Conservation (phyloP, 2,888 invertebrate genomes). For the Cerastoderma edule region DNA sequence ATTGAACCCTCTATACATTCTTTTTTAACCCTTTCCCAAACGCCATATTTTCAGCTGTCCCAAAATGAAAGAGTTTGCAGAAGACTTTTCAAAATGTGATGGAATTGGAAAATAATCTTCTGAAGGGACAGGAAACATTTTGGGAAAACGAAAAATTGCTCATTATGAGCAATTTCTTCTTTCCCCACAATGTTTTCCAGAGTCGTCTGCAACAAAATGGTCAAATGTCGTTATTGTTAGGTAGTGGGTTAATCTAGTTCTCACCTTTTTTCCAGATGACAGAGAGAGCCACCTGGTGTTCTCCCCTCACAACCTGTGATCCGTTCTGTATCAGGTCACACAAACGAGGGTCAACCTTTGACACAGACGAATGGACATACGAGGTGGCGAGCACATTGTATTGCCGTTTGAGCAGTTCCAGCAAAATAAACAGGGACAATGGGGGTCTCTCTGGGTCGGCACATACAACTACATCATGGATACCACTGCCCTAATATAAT, state of each 20-base stretch:
- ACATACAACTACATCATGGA: slow-evolving; percentile 88
- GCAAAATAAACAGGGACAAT: slow-evolving; percentile 88
- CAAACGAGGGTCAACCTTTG: slow-evolving; percentile 67
- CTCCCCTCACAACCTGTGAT: slow-evolving; percentile 64
- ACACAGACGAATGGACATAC: slow-evolving; percentile 88
- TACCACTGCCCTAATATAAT: slow-evolving; percentile 37
- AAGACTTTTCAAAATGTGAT: not conserved
- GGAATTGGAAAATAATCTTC: not conserved
- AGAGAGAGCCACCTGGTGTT: not conserved
- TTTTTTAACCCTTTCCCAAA: not conserved
- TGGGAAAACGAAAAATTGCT: slow-evolving; percentile 1
- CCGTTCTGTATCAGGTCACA: slow-evolving; percentile 44
- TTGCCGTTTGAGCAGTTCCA: slow-evolving; percentile 86
- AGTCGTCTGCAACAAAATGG: not conserved
- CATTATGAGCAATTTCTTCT: slow-evolving; percentile 6
- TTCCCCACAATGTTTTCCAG: slow-evolving; percentile 1
- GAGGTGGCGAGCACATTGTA: slow-evolving; percentile 86
- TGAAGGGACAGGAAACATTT: not conserved
- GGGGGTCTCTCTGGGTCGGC: slow-evolving; percentile 88
- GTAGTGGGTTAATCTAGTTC: not conserved
- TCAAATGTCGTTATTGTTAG: not conserved
- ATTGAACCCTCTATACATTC: not conserved
- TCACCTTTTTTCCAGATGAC: not conserved
- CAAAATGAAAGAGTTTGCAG: not conserved
- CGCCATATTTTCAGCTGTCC: no score